Evolutionary conservation across 1,140 invertebrate genomes (phyloP).

Genomic region (Bursaphelenchus mucronatus): DNA sequence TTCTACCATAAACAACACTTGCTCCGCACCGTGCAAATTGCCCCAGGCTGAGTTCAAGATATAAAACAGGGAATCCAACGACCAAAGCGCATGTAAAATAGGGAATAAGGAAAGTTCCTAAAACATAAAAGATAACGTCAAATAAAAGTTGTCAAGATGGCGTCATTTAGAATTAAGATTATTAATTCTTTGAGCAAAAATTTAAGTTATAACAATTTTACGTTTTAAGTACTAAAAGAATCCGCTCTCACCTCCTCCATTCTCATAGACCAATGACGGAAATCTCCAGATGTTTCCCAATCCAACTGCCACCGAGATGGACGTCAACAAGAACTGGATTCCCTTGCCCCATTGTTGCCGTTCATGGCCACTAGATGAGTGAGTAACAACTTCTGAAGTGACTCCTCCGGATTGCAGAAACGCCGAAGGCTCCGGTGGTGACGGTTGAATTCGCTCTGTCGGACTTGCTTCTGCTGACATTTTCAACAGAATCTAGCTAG

Average conservation of each 20-base stretch:
- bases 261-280: conserved; percentile 33
- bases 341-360: conserved; percentile 32
- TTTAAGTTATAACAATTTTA: conserved; percentile 18
- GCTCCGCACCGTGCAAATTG: conserved; percentile 33
- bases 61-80: conserved; percentile 39
- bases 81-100: conserved; percentile 37
- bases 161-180: background rate
- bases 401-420: too few species aligned
- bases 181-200: background rate
- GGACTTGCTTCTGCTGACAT: too few species aligned
- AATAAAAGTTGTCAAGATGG: conserved; percentile 9
- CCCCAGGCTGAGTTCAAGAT: conserved; percentile 35
- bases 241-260: conserved; percentile 22
- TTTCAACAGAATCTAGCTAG: too few species aligned
- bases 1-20: conserved; percentile 38
- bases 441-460: too few species aligned
- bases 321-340: conserved; percentile 34
- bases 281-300: conserved; percentile 39
- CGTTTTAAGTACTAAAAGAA: conserved; percentile 15
- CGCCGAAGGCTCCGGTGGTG: too few species aligned
- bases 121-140: conserved; percentile 19
- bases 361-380: conserved; percentile 1
- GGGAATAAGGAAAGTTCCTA: conserved; percentile 39
- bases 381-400: too few species aligned
- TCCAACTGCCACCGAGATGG: conserved; percentile 30